Conservation (phyloP, 1,140 invertebrate species). For the Doryteuthis pealeii region DNA sequence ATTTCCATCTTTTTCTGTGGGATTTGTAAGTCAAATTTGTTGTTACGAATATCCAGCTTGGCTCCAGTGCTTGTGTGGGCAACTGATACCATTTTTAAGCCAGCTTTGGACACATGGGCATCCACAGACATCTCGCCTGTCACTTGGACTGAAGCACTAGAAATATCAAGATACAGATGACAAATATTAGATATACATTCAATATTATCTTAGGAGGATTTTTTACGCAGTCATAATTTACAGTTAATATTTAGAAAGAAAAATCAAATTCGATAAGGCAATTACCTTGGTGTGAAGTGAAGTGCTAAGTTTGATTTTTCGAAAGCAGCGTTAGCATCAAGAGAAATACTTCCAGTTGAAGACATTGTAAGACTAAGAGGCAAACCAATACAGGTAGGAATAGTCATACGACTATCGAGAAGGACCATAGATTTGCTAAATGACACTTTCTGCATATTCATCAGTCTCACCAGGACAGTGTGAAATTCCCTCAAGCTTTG, state of each 20-base stretch:
- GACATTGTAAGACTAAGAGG: slow-evolving; percentile 81
- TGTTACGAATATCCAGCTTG: slow-evolving; percentile 52
- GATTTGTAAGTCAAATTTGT: slow-evolving; percentile 47
- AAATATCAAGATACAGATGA: slow-evolving; percentile 17
- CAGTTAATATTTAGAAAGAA: too few species aligned
- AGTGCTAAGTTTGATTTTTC: background rate
- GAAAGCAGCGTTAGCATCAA: background rate
- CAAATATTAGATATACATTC: too few species aligned
- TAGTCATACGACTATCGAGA: slow-evolving; percentile 80
- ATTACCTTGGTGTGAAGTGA: background rate
- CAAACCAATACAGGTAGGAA: slow-evolving; percentile 80
- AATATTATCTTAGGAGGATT: too few species aligned
- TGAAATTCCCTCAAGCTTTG: slow-evolving; percentile 64
- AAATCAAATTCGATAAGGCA: too few species aligned
- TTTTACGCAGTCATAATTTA: too few species aligned
- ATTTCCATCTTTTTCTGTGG: slow-evolving; percentile 85
- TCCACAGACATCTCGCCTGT: slow-evolving; percentile 81
- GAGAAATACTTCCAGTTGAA: slow-evolving; percentile 72
- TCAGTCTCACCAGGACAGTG: slow-evolving; percentile 60
- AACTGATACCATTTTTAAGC: slow-evolving; percentile 80
- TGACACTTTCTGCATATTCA: slow-evolving; percentile 55
- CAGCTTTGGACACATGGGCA: slow-evolving; percentile 73
- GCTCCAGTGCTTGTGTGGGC: slow-evolving; percentile 81
- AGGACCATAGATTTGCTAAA: slow-evolving; percentile 78
- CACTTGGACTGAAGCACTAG: slow-evolving; percentile 78